phyloP scores from a whole-genome alignment of 2,797 vertebrate genomes.

The Hippoglossus hippoglossus region DNA sequence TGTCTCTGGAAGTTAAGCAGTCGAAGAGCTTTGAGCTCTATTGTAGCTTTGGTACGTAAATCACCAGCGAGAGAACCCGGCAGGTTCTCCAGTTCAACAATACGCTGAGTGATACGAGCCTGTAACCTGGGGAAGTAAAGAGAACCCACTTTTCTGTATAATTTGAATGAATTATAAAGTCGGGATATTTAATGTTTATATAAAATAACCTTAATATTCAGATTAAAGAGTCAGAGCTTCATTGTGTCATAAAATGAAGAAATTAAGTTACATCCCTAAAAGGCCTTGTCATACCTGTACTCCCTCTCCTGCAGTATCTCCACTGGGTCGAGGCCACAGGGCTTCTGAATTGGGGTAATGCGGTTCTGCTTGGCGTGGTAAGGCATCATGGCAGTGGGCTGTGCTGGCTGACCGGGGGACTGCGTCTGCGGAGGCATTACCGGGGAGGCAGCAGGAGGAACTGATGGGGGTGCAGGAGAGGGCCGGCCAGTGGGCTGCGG shows the following conservation, averaged over 20 bases:
- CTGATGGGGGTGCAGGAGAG: slow-evolving; percentile 92
- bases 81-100: slow-evolving; percentile 96
- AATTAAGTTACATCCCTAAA: background rate
- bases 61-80: slow-evolving; percentile 95
- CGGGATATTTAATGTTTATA: background rate
- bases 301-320: slow-evolving; percentile 97
- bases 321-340: slow-evolving; percentile 93
- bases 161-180: background rate
- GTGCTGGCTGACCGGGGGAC: slow-evolving; percentile 92
- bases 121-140: slow-evolving; percentile 84
- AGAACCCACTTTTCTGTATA: background rate
- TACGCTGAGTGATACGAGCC: slow-evolving; percentile 95
- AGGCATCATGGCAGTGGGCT: slow-evolving; percentile 92
- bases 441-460: slow-evolving; percentile 92
- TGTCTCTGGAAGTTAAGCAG: slow-evolving; percentile 98
- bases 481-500: slow-evolving; percentile 94
- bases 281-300: slow-evolving; percentile 85
- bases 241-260: background rate
- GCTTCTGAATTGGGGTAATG: slow-evolving; percentile 96
- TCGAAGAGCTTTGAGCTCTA: slow-evolving; percentile 95
- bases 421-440: slow-evolving; percentile 97
- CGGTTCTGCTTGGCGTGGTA: slow-evolving; percentile 94
- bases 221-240: background rate
- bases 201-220: background rate
- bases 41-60: slow-evolving; percentile 97